A percentile compares a stretch with the other conserved stretches of the same genome.
phyloP scores from a whole-genome alignment of 2,113 vertebrate species.

The Dinomys branickii region DNA sequence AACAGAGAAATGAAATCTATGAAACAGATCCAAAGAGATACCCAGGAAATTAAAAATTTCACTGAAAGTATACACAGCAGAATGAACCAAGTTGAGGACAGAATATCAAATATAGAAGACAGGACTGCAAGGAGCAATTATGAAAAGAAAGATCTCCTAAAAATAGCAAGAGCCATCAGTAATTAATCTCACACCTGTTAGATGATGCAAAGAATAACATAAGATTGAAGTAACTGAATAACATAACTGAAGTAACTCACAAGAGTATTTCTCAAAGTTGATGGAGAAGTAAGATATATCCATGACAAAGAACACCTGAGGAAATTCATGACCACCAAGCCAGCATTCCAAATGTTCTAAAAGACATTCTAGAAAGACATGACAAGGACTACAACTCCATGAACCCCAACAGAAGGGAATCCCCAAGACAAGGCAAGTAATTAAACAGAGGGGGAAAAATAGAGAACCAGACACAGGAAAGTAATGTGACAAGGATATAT shows the following conservation, averaged over 20 bases:
- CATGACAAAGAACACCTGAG: background rate
- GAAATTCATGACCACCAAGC: background rate
- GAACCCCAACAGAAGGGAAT: background rate
- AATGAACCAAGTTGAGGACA: background rate
- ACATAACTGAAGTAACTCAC: background rate
- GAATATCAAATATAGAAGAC: background rate
- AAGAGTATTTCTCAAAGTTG: background rate
- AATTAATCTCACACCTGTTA: background rate
- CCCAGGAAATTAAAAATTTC: background rate
- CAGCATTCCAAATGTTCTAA: background rate
- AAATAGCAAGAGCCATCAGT: background rate
- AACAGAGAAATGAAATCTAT: background rate
- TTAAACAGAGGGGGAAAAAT: background rate
- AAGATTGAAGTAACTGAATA: too few species aligned
- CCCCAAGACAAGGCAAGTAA: background rate
- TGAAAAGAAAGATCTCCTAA: background rate
- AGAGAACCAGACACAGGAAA: background rate
- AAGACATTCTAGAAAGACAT: background rate
- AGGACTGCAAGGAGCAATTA: background rate
- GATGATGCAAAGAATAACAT: background rate
- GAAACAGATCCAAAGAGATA: background rate
- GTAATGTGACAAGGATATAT: background rate
- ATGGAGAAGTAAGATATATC: background rate
- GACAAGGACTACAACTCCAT: background rate
- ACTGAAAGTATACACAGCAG: background rate